These are phyloP conservation scores for Caenorhabditis drosophilae DNA, from an alignment of 2,888 invertebrate genomes.

Conservation along the genomic window DNA sequence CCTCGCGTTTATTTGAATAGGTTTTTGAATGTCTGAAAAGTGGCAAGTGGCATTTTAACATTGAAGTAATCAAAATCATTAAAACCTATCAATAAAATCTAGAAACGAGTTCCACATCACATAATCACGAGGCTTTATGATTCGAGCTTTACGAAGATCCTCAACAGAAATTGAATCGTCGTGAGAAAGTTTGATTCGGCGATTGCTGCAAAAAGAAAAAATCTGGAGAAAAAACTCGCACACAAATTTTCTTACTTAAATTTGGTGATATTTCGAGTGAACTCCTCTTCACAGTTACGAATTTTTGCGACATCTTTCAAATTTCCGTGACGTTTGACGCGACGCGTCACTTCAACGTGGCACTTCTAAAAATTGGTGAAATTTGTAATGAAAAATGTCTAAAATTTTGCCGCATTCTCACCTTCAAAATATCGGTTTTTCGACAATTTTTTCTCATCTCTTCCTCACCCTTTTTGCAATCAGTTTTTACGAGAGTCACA, in stretches of 20 bases:
- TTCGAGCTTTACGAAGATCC: slow-evolving; percentile 32
- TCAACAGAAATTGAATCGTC: slow-evolving; percentile 34
- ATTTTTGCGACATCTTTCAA: slow-evolving; percentile 25
- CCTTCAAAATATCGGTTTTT: slow-evolving; percentile 32
- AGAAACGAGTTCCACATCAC: slow-evolving; percentile 61
- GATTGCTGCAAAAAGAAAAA: slow-evolving; percentile 14
- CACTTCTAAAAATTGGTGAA: slow-evolving; percentile 20
- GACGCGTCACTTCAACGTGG: slow-evolving; percentile 26
- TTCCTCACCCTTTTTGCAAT: slow-evolving; percentile 45
- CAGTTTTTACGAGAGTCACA: slow-evolving; percentile 47
- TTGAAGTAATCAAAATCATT: slow-evolving; percentile 6
- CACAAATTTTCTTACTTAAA: slow-evolving; percentile 26
- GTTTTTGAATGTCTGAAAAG: slow-evolving; percentile 52
- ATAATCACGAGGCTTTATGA: slow-evolving; percentile 58
- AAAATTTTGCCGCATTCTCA: background rate
- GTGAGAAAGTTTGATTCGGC: slow-evolving; percentile 23
- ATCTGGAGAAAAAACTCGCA: no score
- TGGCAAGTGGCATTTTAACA: no score
- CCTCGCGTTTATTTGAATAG: slow-evolving; percentile 58
- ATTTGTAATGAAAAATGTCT: background rate
- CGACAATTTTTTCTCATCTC: slow-evolving; percentile 8
- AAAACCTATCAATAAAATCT: slow-evolving; percentile 58
- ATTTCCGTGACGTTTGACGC: slow-evolving; percentile 16
- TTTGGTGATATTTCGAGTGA: slow-evolving; percentile 31
- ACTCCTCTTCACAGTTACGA: slow-evolving; percentile 33